A percentile compares a stretch with the other conserved stretches of the same genome.
phyloP scores from a whole-genome alignment of 2,888 invertebrate species.

The Apamea crenata region DNA sequence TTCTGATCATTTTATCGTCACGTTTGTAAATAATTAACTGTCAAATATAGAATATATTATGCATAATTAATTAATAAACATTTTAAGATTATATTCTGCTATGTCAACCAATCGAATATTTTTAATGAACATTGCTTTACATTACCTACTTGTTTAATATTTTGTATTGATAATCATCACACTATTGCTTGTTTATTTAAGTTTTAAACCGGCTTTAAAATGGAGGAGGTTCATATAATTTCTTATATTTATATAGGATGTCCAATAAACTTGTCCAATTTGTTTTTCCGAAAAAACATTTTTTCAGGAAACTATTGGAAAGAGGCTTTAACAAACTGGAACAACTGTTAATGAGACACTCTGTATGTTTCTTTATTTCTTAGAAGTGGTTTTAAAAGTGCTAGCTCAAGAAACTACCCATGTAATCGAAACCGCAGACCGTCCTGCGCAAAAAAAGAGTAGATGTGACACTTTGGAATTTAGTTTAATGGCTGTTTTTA shows the following conservation, averaged over 20 bases:
- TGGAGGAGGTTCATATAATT: not conserved
- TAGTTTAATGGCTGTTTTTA: slow-evolving; percentile 39
- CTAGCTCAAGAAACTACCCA: not conserved
- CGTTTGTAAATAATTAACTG: slow-evolving; percentile 6
- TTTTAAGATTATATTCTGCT: not conserved
- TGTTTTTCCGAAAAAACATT: not conserved
- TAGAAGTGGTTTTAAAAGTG: not conserved
- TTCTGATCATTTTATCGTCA: slow-evolving; percentile 3
- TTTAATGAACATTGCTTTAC: not conserved
- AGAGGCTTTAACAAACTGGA: not conserved
- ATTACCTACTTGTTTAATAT: not conserved
- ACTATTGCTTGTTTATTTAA: not conserved
- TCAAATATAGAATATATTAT: not conserved
- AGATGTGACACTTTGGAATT: slow-evolving; percentile 13
- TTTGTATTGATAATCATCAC: not conserved
- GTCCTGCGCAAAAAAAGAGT: slow-evolving; percentile 7
- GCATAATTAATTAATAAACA: not conserved
- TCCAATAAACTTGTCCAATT: too few relatives aligned
- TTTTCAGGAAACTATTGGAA: not conserved
- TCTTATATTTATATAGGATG: not conserved
- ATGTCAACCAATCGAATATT: not conserved
- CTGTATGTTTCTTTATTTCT: slow-evolving; percentile 17
- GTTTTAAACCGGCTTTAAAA: not conserved
- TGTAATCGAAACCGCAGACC: slow-evolving; percentile 17
- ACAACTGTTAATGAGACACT: not conserved